These are phyloP conservation scores for Jaculus jaculus DNA, from an alignment of 2,113 vertebrate genomes.

Conservation along the genomic window DNA sequence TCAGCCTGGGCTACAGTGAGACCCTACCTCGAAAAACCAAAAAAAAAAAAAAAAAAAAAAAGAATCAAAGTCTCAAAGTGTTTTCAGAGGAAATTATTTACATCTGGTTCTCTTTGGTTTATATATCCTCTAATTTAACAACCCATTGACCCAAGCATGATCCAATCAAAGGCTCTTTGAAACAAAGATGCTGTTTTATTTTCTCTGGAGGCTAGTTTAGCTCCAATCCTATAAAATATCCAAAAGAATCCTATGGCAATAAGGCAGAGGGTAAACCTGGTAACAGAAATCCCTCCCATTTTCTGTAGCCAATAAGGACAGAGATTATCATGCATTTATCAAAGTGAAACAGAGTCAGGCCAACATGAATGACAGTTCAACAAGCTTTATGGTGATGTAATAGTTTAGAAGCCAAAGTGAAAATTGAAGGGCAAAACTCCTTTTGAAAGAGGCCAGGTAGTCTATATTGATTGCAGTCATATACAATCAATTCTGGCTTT, in stretches of 20 bases:
- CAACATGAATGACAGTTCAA: conserved; percentile 14
- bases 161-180: neutral
- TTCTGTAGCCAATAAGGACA: conserved; percentile 26
- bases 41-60: no score
- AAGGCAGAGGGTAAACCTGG: neutral
- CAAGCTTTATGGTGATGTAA: conserved; percentile 43
- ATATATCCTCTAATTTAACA: conserved; percentile 13
- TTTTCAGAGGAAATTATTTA: conserved; percentile 23
- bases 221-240: conserved; percentile 4
- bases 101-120: conserved; percentile 27
- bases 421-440: conserved; percentile 55
- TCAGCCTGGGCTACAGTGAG: no score
- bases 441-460: conserved; percentile 7
- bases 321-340: conserved; percentile 41
- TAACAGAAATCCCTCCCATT: conserved; percentile 35
- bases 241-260: conserved; percentile 45
- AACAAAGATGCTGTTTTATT: conserved; percentile 41
- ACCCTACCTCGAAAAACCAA: no score
- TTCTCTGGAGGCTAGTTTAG: conserved; percentile 5
- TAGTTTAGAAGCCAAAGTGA: conserved; percentile 49
- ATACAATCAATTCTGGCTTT: neutral
- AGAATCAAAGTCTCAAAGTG: neutral
- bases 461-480: neutral
- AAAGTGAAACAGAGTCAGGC: conserved; percentile 49
- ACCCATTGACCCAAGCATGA: neutral